phyloP scores from a whole-genome alignment of 2,113 vertebrate species.

The Polypterus senegalus region DNA sequence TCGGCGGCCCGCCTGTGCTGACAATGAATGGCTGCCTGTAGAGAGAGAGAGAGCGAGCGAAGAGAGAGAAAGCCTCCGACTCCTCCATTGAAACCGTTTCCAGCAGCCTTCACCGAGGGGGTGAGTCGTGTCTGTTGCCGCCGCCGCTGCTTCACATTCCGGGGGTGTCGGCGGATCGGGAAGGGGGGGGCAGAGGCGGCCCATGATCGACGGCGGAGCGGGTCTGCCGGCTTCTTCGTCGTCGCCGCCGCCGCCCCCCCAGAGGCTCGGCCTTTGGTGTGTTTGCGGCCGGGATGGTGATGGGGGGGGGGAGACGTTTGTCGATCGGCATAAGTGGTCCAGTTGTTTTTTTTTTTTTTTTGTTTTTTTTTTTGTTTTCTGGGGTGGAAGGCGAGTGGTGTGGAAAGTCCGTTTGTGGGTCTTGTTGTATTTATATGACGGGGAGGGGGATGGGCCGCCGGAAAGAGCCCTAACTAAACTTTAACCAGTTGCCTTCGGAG shows the following conservation, averaged over 20 bases:
- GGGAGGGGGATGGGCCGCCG: conserved; percentile 50
- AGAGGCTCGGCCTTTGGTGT: conserved; percentile 17
- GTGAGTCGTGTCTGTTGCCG: conserved; percentile 30
- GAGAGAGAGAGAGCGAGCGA: conserved; percentile 34
- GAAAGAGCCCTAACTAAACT: conserved; percentile 41
- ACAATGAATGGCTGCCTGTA: conserved; percentile 74
- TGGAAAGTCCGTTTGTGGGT: not conserved
- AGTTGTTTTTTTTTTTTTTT: not conserved
- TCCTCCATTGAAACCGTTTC: conserved; percentile 32
- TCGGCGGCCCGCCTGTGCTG: conserved; percentile 49
- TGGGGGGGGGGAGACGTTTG: not conserved
- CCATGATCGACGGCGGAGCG: not conserved
- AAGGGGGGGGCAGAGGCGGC: conserved; percentile 14
- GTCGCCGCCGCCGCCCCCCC: conserved; percentile 2
- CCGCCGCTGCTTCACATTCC: conserved; percentile 2
- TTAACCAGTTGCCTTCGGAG: conserved; percentile 43
- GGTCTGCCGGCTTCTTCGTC: not conserved
- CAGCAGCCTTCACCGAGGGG: conserved; percentile 30
- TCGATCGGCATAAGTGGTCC: not conserved
- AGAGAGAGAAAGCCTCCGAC: conserved; percentile 34
- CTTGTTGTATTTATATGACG: no score
- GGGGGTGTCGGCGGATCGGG: not conserved
- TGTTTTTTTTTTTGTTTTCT: not conserved
- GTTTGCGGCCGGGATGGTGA: conserved; percentile 26
- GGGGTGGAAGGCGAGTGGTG: not conserved